phyloP scores from a whole-genome alignment of 2,797 vertebrate genomes.

The Alca torda region DNA sequence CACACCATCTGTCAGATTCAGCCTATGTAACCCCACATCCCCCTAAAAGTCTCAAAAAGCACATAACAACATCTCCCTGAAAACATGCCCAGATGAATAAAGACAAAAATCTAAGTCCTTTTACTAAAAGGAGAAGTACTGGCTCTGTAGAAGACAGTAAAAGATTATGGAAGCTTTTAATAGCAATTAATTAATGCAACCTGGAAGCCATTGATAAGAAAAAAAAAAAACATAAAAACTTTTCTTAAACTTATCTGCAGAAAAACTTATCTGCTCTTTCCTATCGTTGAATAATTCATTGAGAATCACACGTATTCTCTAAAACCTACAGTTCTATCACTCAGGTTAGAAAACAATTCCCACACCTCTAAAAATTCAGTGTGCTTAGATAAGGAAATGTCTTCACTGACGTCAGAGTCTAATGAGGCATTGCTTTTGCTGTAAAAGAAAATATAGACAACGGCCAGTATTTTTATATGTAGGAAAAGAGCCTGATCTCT shows the following conservation, averaged over 20 bases:
- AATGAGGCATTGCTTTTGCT: slow-evolving; percentile 23
- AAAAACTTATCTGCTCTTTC: not conserved
- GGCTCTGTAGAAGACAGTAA: not conserved
- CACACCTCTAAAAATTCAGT: not conserved
- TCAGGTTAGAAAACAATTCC: slow-evolving; percentile 6
- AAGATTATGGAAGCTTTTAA: slow-evolving; percentile 12
- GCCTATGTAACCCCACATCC: not conserved
- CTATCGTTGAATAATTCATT: slow-evolving; percentile 6
- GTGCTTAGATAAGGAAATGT: slow-evolving; percentile 30
- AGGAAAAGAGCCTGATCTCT: not conserved
- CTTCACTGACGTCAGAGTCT: not conserved
- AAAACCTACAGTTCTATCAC: not conserved
- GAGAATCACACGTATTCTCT: not conserved
- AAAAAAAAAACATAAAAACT: not conserved
- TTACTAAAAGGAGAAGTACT: not conserved
- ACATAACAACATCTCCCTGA: not conserved
- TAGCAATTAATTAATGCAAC: slow-evolving; percentile 33
- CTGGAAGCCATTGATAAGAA: slow-evolving; percentile 28
- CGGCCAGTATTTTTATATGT: not conserved
- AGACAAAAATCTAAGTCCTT: not conserved
- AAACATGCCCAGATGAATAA: not conserved
- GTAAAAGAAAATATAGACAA: not conserved
- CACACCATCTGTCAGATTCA: not conserved
- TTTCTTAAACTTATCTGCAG: not conserved
- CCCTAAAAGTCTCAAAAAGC: not conserved